Evolutionary conservation across 2,888 invertebrate genomes (phyloP), one percentile per base, ranked within the genome.

Genomic region (Dicycla oo): DNA sequence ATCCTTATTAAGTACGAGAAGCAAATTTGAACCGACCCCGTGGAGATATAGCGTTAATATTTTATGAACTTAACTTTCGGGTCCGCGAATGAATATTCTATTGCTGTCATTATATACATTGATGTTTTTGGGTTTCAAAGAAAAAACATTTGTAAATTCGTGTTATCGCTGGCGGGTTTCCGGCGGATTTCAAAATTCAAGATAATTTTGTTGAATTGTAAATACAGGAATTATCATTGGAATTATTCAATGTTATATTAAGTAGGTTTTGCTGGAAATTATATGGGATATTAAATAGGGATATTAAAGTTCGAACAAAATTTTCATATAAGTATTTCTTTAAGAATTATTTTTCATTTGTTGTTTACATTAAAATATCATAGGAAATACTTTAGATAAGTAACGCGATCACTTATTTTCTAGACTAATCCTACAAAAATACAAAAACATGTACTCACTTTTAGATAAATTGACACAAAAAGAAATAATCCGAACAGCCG

Each of bases 41-140:
- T 78, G 77, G 82, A 86, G 87, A 83, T 87, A 81, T 75, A 78
- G 77, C 87, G 83, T 89, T 87, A 89, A 92, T 92, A 90, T 89
- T 92, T 89, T 86, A 90, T 85, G 81, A 88, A 85, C 66, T 86
- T 87, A 90, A 89, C 86, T 90, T 90, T 91, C 80, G 88, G 88
- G 89, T 83, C 77, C 75, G 86, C 83, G 76, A 85, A 88, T 91
- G 85, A 91, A 91, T 90, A 90, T 90, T 91, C 81, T 80, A 90
- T 86, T 74, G 70, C 69, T 79, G 69, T 78, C 85, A 77, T 75
- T 80, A 82, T 80, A 82, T 58, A 69, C 62, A 80, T 83, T 76
- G 71, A 81, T 75, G 79, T 74, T 80, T 73, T 71, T 54, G 43
- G 69, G 58, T 60, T 64, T 40, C 13, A 40, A 61, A 80, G 65